These are phyloP conservation scores for Sylvia atricapilla DNA, from an alignment of 2,113 vertebrate genomes.

Conservation along the genomic window DNA sequence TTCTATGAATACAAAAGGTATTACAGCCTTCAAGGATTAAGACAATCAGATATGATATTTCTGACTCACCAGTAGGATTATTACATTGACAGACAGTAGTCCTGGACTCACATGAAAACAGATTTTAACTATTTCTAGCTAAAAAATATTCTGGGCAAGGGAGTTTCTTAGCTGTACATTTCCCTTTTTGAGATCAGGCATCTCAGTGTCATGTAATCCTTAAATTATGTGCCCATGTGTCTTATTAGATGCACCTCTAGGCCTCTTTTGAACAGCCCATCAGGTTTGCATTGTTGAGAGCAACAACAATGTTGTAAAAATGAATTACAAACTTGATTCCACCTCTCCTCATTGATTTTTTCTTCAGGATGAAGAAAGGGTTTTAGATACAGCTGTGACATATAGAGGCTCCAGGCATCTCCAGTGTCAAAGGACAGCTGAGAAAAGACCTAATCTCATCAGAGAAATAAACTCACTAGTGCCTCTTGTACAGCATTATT, in stretches of 20 bases:
- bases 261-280: not conserved
- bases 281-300: not conserved
- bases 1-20: not conserved
- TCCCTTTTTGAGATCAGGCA: not conserved
- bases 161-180: not conserved
- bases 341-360: not conserved
- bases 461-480: not conserved
- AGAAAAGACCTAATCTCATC: not conserved
- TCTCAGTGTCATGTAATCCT: not conserved
- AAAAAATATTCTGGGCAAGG: not conserved
- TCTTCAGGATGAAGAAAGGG: not conserved
- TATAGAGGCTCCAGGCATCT: not conserved
- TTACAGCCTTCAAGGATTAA: not conserved
- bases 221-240: not conserved
- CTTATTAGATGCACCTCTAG: not conserved
- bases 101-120: not conserved
- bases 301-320: not conserved
- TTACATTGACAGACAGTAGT: not conserved
- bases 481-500: not conserved
- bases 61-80: not conserved
- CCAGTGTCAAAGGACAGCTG: not conserved
- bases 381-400: not conserved
- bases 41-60: not conserved
- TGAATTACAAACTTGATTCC: not conserved
- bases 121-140: not conserved